Evolutionary conservation across 2,888 invertebrate genomes (phyloP).

Genomic region (Meloe dianella): DNA sequence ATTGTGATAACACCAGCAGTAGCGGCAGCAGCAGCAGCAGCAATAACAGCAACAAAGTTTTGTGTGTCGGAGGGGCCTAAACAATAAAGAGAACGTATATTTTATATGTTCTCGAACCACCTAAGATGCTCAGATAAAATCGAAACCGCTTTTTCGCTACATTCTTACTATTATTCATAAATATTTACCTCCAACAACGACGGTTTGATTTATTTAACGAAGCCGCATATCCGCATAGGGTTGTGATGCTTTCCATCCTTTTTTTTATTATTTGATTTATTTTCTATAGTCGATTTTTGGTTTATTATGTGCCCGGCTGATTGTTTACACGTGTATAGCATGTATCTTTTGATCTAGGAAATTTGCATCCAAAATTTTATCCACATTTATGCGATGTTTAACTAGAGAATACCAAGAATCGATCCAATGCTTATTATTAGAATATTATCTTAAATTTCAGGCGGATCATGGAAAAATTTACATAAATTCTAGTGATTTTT

Average conservation of each 20-base stretch:
- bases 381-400: conserved; percentile 15
- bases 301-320: conserved; percentile 45
- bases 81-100: conserved; percentile 23
- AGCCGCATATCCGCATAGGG: conserved; percentile 49
- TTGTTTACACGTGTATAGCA: conserved; percentile 37
- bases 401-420: not conserved
- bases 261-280: conserved; percentile 36
- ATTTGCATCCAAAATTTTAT: conserved; percentile 21
- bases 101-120: conserved; percentile 38
- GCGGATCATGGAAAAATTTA: not conserved
- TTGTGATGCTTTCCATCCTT: conserved; percentile 37
- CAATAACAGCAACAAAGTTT: conserved; percentile 1
- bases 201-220: conserved; percentile 54
- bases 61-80: conserved; percentile 8
- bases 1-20: not conserved
- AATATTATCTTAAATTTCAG: not conserved
- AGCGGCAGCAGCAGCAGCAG: not conserved
- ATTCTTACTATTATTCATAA: conserved; percentile 54
- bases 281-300: conserved; percentile 24
- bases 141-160: conserved; percentile 52
- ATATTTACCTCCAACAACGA: conserved; percentile 49
- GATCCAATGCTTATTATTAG: too few species aligned
- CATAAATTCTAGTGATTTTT: not conserved
- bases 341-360: conserved; percentile 34
- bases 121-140: conserved; percentile 47